phyloP scores from a whole-genome alignment of 1,140 invertebrate genomes.

The Drosophila equinoxialis region DNA sequence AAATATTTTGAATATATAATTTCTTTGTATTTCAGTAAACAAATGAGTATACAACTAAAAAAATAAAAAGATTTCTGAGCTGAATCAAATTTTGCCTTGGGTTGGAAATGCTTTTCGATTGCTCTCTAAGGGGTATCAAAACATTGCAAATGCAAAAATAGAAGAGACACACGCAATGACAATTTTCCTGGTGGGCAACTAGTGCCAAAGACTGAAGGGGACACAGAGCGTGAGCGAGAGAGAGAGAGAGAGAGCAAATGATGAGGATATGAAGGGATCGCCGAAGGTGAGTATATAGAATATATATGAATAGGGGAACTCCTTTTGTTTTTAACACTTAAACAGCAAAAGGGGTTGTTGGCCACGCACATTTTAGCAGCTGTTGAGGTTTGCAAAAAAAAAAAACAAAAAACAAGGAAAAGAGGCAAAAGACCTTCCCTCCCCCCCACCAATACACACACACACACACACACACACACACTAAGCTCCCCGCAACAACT shows the following conservation, averaged over 20 bases:
- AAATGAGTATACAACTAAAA: no score
- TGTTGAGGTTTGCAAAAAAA: slow-evolving; percentile 52
- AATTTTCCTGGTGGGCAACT: slow-evolving; percentile 42
- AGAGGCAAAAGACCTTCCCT: slow-evolving; percentile 18
- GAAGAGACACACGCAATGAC: slow-evolving; percentile 52
- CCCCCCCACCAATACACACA: background rate
- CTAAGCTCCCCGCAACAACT: background rate
- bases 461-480: background rate
- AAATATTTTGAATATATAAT: no score
- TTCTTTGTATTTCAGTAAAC: no score
- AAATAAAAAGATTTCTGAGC: no score
- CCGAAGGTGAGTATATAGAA: slow-evolving; percentile 9
- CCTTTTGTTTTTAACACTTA: slow-evolving; percentile 68
- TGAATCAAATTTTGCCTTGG: no score
- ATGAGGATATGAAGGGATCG: slow-evolving; percentile 1
- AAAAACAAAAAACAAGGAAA: slow-evolving; percentile 1
- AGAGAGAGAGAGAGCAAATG: background rate
- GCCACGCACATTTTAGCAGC: slow-evolving; percentile 64
- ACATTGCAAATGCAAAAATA: slow-evolving; percentile 54
- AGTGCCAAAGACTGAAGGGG: background rate
- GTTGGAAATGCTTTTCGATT: background rate
- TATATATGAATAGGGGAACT: slow-evolving; percentile 29
- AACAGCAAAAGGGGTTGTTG: slow-evolving; percentile 35
- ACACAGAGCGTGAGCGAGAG: background rate
- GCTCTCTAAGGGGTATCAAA: slow-evolving; percentile 11